phyloP scores from a whole-genome alignment of 64 coral and sea anemone species.

The Pocillopora verrucosa region DNA sequence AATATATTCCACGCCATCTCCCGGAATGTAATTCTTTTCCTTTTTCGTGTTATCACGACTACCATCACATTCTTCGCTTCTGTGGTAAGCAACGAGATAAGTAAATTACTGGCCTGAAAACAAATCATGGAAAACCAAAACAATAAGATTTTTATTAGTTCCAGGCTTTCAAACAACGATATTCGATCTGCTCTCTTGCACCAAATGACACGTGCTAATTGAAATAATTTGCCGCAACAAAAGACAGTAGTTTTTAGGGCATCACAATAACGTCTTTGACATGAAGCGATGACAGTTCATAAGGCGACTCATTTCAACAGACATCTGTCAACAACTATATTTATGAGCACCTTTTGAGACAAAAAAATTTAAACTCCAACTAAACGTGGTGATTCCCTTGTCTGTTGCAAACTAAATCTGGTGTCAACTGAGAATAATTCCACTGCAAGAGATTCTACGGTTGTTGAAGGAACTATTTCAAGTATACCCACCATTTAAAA shows the following conservation, averaged over 20 bases:
- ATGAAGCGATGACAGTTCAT: conserved; percentile 6
- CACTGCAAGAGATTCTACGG: not conserved
- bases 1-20: not conserved
- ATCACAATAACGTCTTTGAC: conserved; percentile 13
- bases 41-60: too few relatives aligned
- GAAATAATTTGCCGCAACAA: conserved; percentile 27
- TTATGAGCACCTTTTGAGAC: not conserved
- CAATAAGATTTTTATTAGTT: not conserved
- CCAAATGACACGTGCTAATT: conserved; percentile 32
- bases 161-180: not conserved
- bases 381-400: conserved; percentile 21
- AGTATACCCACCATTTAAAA: not conserved
- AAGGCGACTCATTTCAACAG: conserved; percentile 13
- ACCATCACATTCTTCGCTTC: not conserved
- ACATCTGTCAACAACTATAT: conserved; percentile 16
- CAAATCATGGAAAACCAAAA: not conserved
- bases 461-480: not conserved
- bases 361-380: too few relatives aligned
- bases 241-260: not conserved
- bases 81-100: not conserved
- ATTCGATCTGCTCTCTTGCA: not conserved
- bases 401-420: not conserved
- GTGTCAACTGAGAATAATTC: not conserved
- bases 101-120: not conserved
- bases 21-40: not conserved